Conservation (phyloP, 2,797 vertebrate species). For the Salmo trutta region DNA sequence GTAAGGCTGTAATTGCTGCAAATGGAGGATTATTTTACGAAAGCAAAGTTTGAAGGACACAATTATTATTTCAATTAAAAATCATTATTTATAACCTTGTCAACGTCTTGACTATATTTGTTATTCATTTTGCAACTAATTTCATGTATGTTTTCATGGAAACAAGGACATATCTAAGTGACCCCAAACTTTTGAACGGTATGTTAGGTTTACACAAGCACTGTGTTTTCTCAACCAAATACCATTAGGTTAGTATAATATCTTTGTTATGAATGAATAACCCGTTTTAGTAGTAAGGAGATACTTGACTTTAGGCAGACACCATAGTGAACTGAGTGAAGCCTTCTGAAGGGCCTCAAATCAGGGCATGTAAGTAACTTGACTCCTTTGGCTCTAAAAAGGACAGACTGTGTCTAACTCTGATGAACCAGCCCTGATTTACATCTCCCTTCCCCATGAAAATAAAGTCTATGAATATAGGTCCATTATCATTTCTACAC, state of each 20-base stretch:
- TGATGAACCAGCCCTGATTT: not conserved
- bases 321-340: not conserved
- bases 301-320: not conserved
- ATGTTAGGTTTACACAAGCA: not conserved
- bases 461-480: not conserved
- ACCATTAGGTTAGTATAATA: not conserved
- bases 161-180: no score
- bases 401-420: not conserved
- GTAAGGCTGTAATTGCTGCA: no score
- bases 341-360: not conserved
- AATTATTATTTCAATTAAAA: no score
- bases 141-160: no score
- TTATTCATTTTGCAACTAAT: no score
- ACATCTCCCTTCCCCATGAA: not conserved
- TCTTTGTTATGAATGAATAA: not conserved
- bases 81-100: no score
- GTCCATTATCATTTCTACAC: no score
- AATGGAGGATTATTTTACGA: no score
- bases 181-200: not conserved
- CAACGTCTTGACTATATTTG: no score
- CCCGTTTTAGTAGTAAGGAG: not conserved
- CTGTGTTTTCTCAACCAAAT: no score
- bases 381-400: not conserved
- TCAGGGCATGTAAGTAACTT: not conserved
- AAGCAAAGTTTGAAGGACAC: no score